Evolutionary conservation across 2,888 invertebrate species (phyloP), one percentile per base, ranked within the genome.

Genomic region (Tanypteryx hageni): DNA sequence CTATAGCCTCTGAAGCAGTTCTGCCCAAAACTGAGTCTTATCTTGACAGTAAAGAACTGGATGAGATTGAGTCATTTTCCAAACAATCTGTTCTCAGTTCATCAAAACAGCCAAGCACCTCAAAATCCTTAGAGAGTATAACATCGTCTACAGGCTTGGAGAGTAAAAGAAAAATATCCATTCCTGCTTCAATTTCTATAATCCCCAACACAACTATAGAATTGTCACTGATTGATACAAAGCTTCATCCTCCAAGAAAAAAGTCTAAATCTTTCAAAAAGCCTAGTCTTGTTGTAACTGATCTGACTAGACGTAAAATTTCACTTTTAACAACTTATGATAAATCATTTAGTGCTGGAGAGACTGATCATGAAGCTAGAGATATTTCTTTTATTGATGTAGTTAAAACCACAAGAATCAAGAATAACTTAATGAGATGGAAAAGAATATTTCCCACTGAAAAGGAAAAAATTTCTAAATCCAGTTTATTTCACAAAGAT

Each of bases 371-470:
- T 22, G 89, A 89, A 27, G 61, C 56, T 0, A 89, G 44, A 64
- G 89, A 89, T 27, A 89, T 89, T 61, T 64, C 89, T 68, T 89
- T 89, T 56, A 64, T 89, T 16, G 89, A 89, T n/a, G 89, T 89
- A 9, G 89, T 89, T 0, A 89, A 89, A 56, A 89, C 89, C 61
- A 89, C 89, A 2, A 89, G 64, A 89, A 89, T 89, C 10, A 89
- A 64, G 44, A 64, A 89, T 16, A 64, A 89, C n/a, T 68, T 89
- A 31, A 44, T 89, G 89, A 64, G 89, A 58, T 89, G 89, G 89
- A 89, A 89, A 44, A 89, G 64, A 16, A 89, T 89, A 27, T 89
- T 89, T 64, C 89, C 89, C 27, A 14, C 89, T 64, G 89, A 89
- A 64, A 89, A 68, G 44, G 89, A 89, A 64, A 89, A 59, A 58